Conservation (phyloP, 1,140 invertebrate species). For the Conopomorpha cramerella region DNA sequence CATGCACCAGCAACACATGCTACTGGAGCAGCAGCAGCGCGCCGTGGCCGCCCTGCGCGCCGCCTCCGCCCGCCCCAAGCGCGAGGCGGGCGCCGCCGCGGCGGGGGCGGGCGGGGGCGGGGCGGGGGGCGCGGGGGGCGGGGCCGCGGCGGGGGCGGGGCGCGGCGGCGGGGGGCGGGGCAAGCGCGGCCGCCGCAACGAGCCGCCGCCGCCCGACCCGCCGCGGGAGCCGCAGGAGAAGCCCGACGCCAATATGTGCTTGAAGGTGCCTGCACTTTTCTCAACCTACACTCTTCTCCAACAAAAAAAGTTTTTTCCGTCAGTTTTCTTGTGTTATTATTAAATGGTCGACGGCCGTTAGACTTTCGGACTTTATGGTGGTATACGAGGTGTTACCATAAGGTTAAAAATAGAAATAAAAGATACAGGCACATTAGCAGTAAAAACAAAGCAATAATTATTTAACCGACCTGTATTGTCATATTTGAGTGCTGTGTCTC, state of each 20-base stretch:
- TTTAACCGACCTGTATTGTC: no score
- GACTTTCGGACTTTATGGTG: no score
- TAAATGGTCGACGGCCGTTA: no score
- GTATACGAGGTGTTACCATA: no score
- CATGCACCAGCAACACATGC: constrained; percentile 51
- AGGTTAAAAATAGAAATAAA: no score
- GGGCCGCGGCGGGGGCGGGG: constrained; percentile 20
- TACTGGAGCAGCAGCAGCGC: constrained; percentile 50
- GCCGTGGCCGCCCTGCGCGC: constrained; percentile 47
- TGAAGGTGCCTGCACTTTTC: constrained; percentile 66
- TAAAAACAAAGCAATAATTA: no score
- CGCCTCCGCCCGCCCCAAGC: constrained; percentile 64
- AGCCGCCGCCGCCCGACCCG: constrained; percentile 49
- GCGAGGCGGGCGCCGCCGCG: constrained; percentile 50
- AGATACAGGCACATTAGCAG: no score
- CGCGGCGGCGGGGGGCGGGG: constrained; percentile 28
- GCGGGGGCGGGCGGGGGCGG: constrained; percentile 15
- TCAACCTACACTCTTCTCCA: no score
- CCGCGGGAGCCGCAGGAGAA: constrained; percentile 71
- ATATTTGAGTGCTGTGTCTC: no score
- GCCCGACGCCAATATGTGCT: constrained; percentile 81
- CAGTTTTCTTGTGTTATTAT: no score
- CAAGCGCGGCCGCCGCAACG: constrained; percentile 44
- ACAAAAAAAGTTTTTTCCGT: not conserved
- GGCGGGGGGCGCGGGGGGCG: constrained; percentile 15